These are phyloP conservation scores for Elegia similella DNA, from an alignment of 2,888 invertebrate species.

Conservation along the genomic window DNA sequence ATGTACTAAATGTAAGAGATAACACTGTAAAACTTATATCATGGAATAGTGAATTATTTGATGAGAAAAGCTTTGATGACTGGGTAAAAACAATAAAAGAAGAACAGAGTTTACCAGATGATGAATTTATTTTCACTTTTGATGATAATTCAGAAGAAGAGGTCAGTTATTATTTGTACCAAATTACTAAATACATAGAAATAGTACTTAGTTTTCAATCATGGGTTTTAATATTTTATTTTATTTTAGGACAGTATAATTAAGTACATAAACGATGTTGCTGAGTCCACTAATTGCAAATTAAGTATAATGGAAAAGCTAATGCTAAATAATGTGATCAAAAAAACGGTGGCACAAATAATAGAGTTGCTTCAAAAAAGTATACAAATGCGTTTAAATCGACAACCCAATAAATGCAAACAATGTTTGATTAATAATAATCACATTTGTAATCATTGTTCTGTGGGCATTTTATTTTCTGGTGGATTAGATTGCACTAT, in stretches of 20 bases:
- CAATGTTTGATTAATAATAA: conserved; percentile 67
- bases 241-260: conserved; percentile 52
- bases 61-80: conserved; percentile 39
- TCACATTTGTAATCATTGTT: conserved; percentile 80
- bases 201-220: conserved; percentile 22
- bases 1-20: conserved; percentile 67
- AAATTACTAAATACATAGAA: conserved; percentile 24
- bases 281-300: conserved; percentile 43
- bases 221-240: conserved; percentile 5
- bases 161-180: conserved; percentile 33
- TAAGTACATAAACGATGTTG: conserved; percentile 43
- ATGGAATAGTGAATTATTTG: conserved; percentile 53
- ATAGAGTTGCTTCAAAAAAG: conserved; percentile 80
- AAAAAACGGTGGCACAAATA: conserved; percentile 67
- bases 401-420: conserved; percentile 84
- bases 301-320: conserved; percentile 59
- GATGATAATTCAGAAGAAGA: conserved; percentile 37
- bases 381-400: conserved; percentile 80
- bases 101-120: conserved; percentile 58
- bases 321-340: conserved; percentile 54
- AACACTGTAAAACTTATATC: conserved; percentile 45
- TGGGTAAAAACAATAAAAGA: conserved; percentile 52
- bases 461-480: conserved; percentile 93
- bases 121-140: conserved; percentile 48
- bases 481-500: conserved; percentile 98